These are phyloP conservation scores for Serilophus lunatus DNA, from an alignment of 2,113 vertebrate genomes.

Conservation along the genomic window DNA sequence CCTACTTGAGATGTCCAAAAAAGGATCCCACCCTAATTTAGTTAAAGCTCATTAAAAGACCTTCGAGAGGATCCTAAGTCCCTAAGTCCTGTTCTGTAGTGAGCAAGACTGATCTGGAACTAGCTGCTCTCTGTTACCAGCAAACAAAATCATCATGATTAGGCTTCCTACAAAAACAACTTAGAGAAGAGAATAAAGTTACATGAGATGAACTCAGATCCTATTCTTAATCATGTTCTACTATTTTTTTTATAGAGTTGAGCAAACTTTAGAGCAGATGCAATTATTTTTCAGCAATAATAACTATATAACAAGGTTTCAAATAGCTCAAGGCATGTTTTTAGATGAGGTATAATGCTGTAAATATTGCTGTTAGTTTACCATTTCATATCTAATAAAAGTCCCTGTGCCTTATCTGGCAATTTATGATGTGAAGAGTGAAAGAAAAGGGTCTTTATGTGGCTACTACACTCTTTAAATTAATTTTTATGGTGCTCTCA, in stretches of 20 bases:
- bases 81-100: not conserved
- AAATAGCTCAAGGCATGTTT: not conserved
- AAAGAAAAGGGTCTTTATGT: constrained; percentile 28
- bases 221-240: not conserved
- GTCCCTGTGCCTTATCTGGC: not conserved
- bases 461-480: constrained; percentile 38
- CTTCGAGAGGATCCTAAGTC: not conserved
- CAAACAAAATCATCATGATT: not conserved
- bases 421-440: constrained; percentile 37
- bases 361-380: constrained; percentile 45
- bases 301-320: not conserved
- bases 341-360: not conserved
- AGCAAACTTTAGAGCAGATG: not conserved
- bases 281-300: constrained; percentile 35
- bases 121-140: not conserved
- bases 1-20: not conserved
- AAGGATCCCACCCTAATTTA: not conserved
- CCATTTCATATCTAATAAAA: constrained; percentile 29
- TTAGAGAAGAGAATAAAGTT: not conserved
- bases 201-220: not conserved
- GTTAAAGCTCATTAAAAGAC: not conserved
- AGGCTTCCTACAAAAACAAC: not conserved
- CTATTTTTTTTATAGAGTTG: not conserved
- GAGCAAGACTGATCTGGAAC: not conserved
- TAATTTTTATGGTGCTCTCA: constrained; percentile 52